Evolutionary conservation across 2,797 vertebrate genomes (phyloP), one percentile per base, ranked within the genome.

Genomic region (Podargus strigoides): DNA sequence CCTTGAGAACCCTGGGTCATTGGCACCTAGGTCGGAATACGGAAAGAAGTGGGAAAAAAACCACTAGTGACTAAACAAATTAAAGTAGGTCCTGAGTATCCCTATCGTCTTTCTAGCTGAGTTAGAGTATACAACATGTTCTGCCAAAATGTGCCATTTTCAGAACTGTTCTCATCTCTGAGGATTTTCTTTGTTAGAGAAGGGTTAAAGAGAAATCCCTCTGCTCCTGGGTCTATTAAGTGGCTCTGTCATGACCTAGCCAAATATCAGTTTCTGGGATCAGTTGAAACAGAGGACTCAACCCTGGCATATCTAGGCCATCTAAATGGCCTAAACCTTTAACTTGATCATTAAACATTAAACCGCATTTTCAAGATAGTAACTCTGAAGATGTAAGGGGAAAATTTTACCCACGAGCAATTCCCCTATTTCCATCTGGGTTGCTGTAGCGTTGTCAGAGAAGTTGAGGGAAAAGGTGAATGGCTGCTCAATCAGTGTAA

Each of bases 1-100:
- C 97, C 98, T 97, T 98, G 97, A 97, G 97, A 98, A 97, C 97
- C 97, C 89, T 98, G 98, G 89, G 98, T 98, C 97, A 98, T 98
- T 97, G 98, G 97, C 97, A 98, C 98, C 98, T 98, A 91, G 23
- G 88, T 1, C 52, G 66, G 86, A 89, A 82, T 7, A 80, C 0
- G 5, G 63, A 85, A 81, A 91, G 24, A 53, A 0, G 1, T 2
- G n/a, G 50, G 68, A 17, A 14, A 46, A 68, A 77, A 78, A 69
- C 50, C 0, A 52, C 36, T 36, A 58, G 87, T 87, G 77, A 90
- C n/a, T 39, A 73, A 78, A 59, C 14, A 59, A 60, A 77, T 46
- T 26, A 46, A 85, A 83, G 52, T 20, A 72, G 34, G 17, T 30
- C 66, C 13, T 2, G 1, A 44, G 47, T 7, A 58, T n/a, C 46